Evolutionary conservation across 2,113 vertebrate species (phyloP), one percentile per base, ranked within the genome.

Genomic region (Burhinus bistriatus): DNA sequence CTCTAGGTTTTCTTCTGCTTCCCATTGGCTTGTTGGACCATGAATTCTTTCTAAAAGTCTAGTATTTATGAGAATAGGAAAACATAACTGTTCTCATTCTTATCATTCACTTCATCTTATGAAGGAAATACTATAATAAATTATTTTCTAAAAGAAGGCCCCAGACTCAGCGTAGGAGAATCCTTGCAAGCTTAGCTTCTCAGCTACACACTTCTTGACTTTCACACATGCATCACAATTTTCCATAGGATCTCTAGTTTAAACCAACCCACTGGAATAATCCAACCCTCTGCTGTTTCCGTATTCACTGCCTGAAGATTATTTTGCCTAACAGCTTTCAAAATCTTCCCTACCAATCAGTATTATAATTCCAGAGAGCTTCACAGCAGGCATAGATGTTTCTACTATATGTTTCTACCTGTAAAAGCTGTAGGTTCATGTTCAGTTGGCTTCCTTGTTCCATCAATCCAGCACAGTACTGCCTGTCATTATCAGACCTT

Each of bases 391-490:
- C 11, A 66, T 30, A 59, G 79, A 68, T 91, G 69, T 96, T 96
- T 82, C 91, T 71, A 29, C 55, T 84, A 5, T 30, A 62, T 26
- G 45, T 26, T n/a, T n/a, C 47, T 75, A 79, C 40, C 77, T 89
- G 87, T 87, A 91, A 96, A 93, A 95, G 55, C 80, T 84, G 32
- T 58, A 59, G 52, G 42, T 68, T 91, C 58, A 58, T 36, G n/a
- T 92, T 81, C 68, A 42, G 25, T 32, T 79, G 16, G 49, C 11
- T 92, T 90, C 80, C 68, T 77, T 51, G 23, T 91, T 70, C 62
- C 68, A 91, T 91, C 80, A 94, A 68, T 96, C 65, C 81, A 78
- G 62, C 42, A 91, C 93, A 89, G 83, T 58, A 73, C 64, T 55
- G 25, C 20, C 80, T 96, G 89, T 84, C 86, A 80, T 40, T 81